Evolutionary conservation across 2,888 invertebrate species (phyloP), one percentile per base, ranked within the genome.

Genomic region (Heliothis peltigera): DNA sequence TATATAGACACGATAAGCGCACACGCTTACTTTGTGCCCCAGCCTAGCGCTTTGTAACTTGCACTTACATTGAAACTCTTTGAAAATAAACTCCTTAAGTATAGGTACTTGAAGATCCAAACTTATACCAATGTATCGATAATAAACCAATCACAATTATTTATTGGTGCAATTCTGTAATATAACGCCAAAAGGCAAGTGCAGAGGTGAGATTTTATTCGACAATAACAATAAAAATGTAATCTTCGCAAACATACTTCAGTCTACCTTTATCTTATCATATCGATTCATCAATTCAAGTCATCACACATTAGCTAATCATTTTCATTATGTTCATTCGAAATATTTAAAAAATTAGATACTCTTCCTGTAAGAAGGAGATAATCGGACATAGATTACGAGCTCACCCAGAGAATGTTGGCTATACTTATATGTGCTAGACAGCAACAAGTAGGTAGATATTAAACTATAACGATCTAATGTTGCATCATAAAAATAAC

Each of bases 1-100:
- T 94, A 86, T 94, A 94, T 94, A 93, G 80, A 86, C 86, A 82
- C 85, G 93, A 92, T 92, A 93, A 92, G 86, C 87, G 83, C 75
- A 77, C 48, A 64, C 72, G 72, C 79, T 80, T 77, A 81, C 85
- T 86, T 86, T 87, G 86, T 86, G 76, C 79, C 80, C 56, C 56
- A 53, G 63, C 53, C 65, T 56, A 68, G 22, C 69, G 59, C 70
- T 64, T 67, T 68, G 43, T 51, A 49, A 65, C 75, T 72, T 73
- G 57, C 44, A 47, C 59, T 65, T 28, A 56, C 52, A 64, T 64
- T 47, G 55, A 60, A 60, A 70, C 35, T 64, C 46, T 74, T 57
- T 69, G 53, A 74, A 70, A 73, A 72, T 64, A 64, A 60, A 2
- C 32, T 8, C 46, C 10, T 18, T 56, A 44, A 57, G 44, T 56